Percentiles rank a stretch among this genome's conserved stretches.
phyloP scores from a whole-genome alignment of 2,797 vertebrate species.

The Tinamus major region DNA sequence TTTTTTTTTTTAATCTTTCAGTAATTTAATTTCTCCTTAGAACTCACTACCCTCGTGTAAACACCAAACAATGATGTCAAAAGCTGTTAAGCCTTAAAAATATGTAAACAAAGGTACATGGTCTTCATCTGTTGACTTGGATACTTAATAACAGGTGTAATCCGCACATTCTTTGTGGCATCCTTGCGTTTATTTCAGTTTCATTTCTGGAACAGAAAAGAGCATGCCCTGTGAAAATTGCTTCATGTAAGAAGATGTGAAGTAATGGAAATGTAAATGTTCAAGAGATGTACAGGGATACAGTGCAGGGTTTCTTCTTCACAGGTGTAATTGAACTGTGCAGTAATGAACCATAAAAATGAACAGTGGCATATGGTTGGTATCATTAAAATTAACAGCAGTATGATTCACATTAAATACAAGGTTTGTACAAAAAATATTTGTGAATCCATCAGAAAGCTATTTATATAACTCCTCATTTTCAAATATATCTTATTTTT shows the following conservation, averaged over 20 bases:
- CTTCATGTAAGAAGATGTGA: background rate
- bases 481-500: background rate
- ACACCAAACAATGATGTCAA: too few relatives aligned
- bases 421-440: background rate
- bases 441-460: background rate
- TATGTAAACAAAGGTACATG: background rate
- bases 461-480: background rate
- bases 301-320: background rate
- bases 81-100: background rate
- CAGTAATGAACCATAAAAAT: background rate
- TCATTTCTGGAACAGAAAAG: background rate
- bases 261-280: background rate
- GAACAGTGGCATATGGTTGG: background rate
- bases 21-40: background rate
- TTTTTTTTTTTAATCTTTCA: too few relatives aligned
- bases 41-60: background rate
- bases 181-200: background rate
- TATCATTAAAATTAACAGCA: background rate
- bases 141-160: background rate
- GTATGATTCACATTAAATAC: background rate
- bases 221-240: background rate
- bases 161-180: background rate
- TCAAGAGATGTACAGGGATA: background rate
- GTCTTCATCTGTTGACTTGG: background rate
- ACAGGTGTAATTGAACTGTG: background rate